Evolutionary conservation across 1,140 invertebrate genomes (phyloP).

Genomic region (Drosophila prosaltans): DNA sequence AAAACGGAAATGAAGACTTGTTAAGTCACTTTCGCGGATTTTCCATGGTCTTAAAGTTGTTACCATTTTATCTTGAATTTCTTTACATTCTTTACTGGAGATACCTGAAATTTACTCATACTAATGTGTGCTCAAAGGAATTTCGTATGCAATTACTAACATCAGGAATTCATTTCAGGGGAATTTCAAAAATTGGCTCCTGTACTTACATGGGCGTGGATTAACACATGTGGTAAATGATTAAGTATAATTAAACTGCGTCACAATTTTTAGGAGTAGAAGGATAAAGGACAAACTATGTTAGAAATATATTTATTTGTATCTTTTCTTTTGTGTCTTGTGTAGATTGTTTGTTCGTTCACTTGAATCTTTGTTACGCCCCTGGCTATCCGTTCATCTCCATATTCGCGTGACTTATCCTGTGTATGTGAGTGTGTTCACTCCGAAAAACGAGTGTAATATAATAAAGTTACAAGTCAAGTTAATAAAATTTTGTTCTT

Average conservation of each 20-base stretch:
- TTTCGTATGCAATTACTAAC: constrained; percentile 28
- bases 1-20: constrained; percentile 8
- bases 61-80: too few species aligned
- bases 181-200: constrained; percentile 39
- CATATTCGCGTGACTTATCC: background rate
- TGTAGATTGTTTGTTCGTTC: background rate
- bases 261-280: too few species aligned
- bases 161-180: constrained; percentile 33
- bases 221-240: too few species aligned
- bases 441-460: background rate
- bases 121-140: background rate
- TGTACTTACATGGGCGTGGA: background rate
- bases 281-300: too few species aligned
- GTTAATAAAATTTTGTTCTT: background rate
- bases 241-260: too few species aligned
- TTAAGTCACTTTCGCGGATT: constrained; percentile 2
- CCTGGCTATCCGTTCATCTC: background rate
- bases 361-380: background rate
- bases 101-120: background rate
- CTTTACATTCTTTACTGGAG: background rate
- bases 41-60: background rate
- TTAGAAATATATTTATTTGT: too few species aligned
- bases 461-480: background rate
- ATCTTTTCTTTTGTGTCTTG: too few species aligned
- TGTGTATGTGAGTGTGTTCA: background rate